These are phyloP conservation scores for Diabrotica undecimpunctata DNA, from an alignment of 1,140 invertebrate species.

Conservation along the genomic window DNA sequence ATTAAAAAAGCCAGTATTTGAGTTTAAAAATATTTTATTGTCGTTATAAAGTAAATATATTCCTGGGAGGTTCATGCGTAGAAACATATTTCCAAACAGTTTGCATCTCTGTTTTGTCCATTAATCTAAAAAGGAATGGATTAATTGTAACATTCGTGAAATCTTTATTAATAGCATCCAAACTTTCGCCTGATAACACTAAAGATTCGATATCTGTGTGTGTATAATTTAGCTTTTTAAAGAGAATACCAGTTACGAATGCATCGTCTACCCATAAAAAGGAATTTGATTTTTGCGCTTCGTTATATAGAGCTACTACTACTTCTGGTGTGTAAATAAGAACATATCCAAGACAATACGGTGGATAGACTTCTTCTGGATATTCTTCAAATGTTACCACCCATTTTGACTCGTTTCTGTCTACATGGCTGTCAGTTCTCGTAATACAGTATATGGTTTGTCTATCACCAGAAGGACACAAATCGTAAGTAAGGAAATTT, in stretches of 20 bases:
- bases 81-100: too few species aligned
- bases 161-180: constrained; percentile 12
- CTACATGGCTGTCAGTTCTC: constrained; percentile 48
- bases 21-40: too few species aligned
- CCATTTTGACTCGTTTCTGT: constrained; percentile 72
- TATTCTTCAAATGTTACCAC: constrained; percentile 67
- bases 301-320: constrained; percentile 47
- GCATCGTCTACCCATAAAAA: constrained; percentile 85
- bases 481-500: constrained; percentile 53
- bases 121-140: constrained; percentile 32
- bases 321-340: constrained; percentile 68
- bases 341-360: constrained; percentile 65
- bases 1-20: too few species aligned
- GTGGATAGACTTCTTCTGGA: constrained; percentile 59
- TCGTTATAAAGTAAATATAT: too few species aligned
- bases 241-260: constrained; percentile 70
- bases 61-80: too few species aligned
- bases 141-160: constrained; percentile 11
- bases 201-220: constrained; percentile 46
- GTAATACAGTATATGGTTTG: constrained; percentile 55
- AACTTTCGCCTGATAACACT: constrained; percentile 31
- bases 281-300: constrained; percentile 23
- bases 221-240: constrained; percentile 55
- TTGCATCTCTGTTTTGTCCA: constrained; percentile 16
- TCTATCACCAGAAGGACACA: constrained; percentile 51